These are phyloP conservation scores for Phyto melanocephala DNA, from an alignment of 2,888 invertebrate genomes.

Conservation along the genomic window DNA sequence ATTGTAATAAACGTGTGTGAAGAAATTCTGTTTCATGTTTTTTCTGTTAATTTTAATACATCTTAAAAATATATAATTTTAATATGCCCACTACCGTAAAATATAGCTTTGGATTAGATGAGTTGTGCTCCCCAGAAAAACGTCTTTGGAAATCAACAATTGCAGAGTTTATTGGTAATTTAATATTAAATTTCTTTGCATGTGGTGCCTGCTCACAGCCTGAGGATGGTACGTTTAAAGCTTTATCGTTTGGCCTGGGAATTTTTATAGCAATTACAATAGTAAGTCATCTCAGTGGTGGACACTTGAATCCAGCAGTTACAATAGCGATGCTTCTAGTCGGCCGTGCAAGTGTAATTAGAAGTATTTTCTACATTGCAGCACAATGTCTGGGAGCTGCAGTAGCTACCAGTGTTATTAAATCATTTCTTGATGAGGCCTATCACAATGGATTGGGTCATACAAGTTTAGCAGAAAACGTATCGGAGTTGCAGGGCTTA, in stretches of 20 bases:
- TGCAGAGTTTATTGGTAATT: slow-evolving; percentile 91
- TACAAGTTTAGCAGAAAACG: slow-evolving; percentile 82
- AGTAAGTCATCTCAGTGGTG: slow-evolving; percentile 92
- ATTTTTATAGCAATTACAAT: slow-evolving; percentile 89
- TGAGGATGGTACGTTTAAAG: slow-evolving; percentile 82
- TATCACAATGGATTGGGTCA: slow-evolving; percentile 84
- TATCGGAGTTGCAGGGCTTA: slow-evolving; percentile 88
- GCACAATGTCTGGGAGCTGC: slow-evolving; percentile 89
- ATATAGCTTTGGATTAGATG: slow-evolving; percentile 47
- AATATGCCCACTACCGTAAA: slow-evolving; percentile 11
- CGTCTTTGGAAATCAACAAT: slow-evolving; percentile 88
- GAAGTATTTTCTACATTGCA: slow-evolving; percentile 88
- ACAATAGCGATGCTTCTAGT: slow-evolving; percentile 88
- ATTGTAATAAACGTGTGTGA: background rate
- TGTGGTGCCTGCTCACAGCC: slow-evolving; percentile 87
- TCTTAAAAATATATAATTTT: background rate
- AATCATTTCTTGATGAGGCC: slow-evolving; percentile 83
- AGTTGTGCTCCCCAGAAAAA: slow-evolving; percentile 73
- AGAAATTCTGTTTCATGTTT: no score
- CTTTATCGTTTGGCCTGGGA: slow-evolving; percentile 91
- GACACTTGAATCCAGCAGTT: slow-evolving; percentile 95
- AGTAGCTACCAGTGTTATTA: slow-evolving; percentile 66
- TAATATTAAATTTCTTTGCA: slow-evolving; percentile 92
- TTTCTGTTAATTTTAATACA: background rate
- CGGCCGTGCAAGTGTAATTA: slow-evolving; percentile 87